phyloP scores from a whole-genome alignment of 2,113 vertebrate species.

The Ochotona princeps region DNA sequence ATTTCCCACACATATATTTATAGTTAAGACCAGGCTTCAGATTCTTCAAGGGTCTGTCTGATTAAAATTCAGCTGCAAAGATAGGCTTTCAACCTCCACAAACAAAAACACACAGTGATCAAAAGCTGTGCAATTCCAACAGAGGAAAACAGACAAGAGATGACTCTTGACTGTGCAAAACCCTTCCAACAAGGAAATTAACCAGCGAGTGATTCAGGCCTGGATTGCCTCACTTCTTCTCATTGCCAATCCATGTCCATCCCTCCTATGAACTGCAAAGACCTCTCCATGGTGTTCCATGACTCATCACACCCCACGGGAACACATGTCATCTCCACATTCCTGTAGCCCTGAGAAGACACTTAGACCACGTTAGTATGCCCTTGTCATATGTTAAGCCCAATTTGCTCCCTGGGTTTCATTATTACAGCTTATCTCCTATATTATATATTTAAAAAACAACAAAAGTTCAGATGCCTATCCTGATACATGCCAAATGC shows the following conservation, averaged over 20 bases:
- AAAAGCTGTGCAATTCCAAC: neutral
- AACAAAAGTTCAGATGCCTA: neutral
- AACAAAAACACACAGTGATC: neutral
- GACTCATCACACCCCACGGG: neutral
- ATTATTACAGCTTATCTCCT: neutral
- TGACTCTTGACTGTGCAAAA: conserved; percentile 33
- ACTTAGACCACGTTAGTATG: neutral
- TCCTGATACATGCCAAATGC: neutral
- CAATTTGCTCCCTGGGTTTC: neutral
- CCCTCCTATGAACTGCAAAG: neutral
- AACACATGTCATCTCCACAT: neutral
- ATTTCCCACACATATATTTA: neutral
- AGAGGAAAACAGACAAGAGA: neutral
- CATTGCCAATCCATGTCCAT: neutral
- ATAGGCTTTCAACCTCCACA: neutral
- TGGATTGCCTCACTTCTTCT: neutral
- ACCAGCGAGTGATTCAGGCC: neutral
- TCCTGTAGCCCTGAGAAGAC: neutral
- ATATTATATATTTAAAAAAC: neutral
- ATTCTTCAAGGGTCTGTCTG: neutral
- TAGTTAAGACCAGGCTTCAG: neutral
- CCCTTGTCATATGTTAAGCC: neutral
- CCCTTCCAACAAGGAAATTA: conserved; percentile 43
- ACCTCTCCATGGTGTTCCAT: neutral
- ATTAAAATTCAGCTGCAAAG: conserved; percentile 17